Conservation (phyloP, 2,888 invertebrate genomes). For the Cancer borealis region DNA sequence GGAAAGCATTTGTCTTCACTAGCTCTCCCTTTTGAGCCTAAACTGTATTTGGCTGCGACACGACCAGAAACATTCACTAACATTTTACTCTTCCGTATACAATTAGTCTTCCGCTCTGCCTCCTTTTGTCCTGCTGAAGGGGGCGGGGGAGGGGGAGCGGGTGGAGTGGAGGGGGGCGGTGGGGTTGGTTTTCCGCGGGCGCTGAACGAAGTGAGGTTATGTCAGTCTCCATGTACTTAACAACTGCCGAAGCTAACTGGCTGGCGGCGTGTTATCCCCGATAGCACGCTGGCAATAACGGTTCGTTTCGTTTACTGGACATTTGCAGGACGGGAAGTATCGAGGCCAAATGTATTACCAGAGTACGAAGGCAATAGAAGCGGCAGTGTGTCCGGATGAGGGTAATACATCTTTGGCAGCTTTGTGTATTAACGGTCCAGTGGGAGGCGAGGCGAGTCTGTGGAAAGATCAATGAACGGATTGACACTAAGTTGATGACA, state of each 20-base stretch:
- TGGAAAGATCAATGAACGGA: conserved; percentile 13
- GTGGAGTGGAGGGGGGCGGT: neutral
- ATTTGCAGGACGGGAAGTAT: conserved; percentile 29
- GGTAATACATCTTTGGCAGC: conserved; percentile 3
- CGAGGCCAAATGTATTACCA: neutral
- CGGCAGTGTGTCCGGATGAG: conserved; percentile 12
- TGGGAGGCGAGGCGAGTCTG: neutral
- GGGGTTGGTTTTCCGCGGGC: neutral
- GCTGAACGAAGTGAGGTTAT: neutral
- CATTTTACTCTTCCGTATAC: conserved; percentile 24
- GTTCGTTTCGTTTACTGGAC: neutral
- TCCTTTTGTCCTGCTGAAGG: neutral
- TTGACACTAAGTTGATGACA: neutral
- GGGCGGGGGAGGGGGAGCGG: neutral
- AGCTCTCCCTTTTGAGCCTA: conserved; percentile 11
- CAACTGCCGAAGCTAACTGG: neutral
- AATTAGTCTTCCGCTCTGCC: conserved; percentile 1
- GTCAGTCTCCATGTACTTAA: neutral
- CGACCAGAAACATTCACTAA: conserved; percentile 13
- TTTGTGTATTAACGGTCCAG: neutral
- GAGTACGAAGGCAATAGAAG: conserved; percentile 30
- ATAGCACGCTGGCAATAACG: neutral
- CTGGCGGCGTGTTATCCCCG: conserved; percentile 12
- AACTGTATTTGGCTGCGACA: conserved; percentile 5
- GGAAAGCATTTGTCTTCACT: conserved; percentile 28